phyloP scores from a whole-genome alignment of 1,140 invertebrate species.

The silkworm (Bombyx mori) region ASM3026992v2 NC_085111.1:3579501-3580000 shows the following conservation, averaged over 20 bases:
- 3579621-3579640: too few relatives aligned
- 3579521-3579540: background rate
- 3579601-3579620: too few relatives aligned
- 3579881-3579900: background rate
- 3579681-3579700: too few relatives aligned
- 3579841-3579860: constrained; percentile 33
- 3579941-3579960: background rate
- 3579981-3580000: constrained; percentile 12
- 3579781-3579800: constrained; percentile 28
- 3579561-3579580: too few relatives aligned
- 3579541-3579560: background rate
- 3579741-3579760: constrained; percentile 12
- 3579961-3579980: constrained; percentile 2
- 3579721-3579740: constrained; percentile 14
- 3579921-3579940: background rate
- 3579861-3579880: constrained; percentile 48
- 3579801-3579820: constrained; percentile 47
- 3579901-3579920: background rate
- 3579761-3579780: constrained; percentile 24
- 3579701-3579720: background rate
- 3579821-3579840: constrained; percentile 53
- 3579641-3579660: too few relatives aligned
- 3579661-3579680: too few relatives aligned
- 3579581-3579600: too few relatives aligned
- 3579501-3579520: background rate